These are phyloP conservation scores for Gymnothorax javanicus DNA, from an alignment of 2,797 vertebrate species.

Conservation along the genomic window DNA sequence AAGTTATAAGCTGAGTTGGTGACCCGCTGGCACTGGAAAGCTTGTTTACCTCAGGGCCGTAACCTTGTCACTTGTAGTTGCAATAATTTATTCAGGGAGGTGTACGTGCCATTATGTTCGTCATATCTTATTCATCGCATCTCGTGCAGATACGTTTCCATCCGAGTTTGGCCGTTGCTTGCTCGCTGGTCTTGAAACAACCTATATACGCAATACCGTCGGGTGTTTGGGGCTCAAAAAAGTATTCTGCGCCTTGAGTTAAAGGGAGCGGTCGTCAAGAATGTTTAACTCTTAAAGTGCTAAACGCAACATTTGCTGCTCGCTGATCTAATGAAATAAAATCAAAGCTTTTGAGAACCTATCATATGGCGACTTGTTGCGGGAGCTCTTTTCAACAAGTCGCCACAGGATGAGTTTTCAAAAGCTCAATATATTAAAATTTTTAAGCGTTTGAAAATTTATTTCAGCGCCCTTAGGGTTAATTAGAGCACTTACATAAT, in stretches of 20 bases:
- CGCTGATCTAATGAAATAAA: no score
- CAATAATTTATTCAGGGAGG: not conserved
- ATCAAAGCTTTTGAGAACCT: no score
- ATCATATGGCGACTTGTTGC: no score
- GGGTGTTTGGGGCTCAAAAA: not conserved
- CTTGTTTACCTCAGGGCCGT: not conserved
- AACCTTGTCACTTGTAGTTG: not conserved
- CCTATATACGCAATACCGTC: not conserved
- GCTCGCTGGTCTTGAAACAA: not conserved
- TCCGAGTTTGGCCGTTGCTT: not conserved
- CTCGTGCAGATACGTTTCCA: not conserved
- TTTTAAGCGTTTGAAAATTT: no score
- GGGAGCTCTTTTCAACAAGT: no score
- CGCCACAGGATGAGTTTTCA: no score
- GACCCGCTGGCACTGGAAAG: not conserved
- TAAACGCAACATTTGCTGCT: no score
- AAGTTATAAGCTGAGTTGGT: not conserved
- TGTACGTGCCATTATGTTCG: not conserved
- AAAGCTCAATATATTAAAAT: no score
- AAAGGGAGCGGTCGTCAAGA: not conserved
- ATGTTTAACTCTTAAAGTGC: not conserved
- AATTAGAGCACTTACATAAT: not conserved
- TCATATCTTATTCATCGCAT: constrained; percentile 11
- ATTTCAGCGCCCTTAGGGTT: no score
- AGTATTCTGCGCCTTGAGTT: not conserved